Conservation (phyloP, 2,113 vertebrate genomes). For the Epinephelus cyanopodus region DNA sequence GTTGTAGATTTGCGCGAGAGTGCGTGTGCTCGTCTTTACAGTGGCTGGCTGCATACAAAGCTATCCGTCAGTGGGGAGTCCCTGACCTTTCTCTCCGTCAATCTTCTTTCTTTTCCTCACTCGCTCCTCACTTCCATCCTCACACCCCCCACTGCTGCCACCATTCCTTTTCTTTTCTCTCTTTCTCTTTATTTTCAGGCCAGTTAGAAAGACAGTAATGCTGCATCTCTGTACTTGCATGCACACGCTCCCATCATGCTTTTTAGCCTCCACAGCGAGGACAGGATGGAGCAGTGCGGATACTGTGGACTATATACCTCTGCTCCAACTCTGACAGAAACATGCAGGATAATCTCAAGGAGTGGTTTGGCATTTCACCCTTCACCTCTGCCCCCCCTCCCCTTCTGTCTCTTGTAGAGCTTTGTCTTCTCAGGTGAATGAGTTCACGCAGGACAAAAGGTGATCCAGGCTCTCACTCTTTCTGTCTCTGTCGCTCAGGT, state of each 20-base stretch:
- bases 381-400: conserved; percentile 36
- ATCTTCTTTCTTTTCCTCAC: conserved; percentile 61
- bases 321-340: not conserved
- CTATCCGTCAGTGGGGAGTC: conserved; percentile 80
- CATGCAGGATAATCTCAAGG: conserved; percentile 44
- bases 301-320: not conserved
- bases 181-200: not conserved
- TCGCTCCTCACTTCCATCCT: conserved; percentile 49
- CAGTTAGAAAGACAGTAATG: not conserved
- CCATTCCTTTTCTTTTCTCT: conserved; percentile 2
- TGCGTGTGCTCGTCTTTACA: conserved; percentile 67
- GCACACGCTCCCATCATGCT: not conserved
- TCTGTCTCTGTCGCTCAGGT: not conserved
- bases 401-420: not conserved
- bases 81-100: conserved; percentile 79
- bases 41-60: conserved; percentile 77
- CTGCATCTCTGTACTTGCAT: conserved; percentile 1
- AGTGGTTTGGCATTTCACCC: conserved; percentile 69
- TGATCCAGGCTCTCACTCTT: conserved; percentile 30
- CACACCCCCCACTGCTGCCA: conserved; percentile 18
- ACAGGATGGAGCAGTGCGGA: not conserved
- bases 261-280: conserved; percentile 10
- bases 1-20: conserved; percentile 12
- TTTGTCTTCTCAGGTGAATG: conserved; percentile 72
- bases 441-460: conserved; percentile 65